Percentiles rank a stretch among this genome's conserved stretches.
Conservation (phyloP, 1,140 invertebrate genomes). For the Mamestra configurata region DNA sequence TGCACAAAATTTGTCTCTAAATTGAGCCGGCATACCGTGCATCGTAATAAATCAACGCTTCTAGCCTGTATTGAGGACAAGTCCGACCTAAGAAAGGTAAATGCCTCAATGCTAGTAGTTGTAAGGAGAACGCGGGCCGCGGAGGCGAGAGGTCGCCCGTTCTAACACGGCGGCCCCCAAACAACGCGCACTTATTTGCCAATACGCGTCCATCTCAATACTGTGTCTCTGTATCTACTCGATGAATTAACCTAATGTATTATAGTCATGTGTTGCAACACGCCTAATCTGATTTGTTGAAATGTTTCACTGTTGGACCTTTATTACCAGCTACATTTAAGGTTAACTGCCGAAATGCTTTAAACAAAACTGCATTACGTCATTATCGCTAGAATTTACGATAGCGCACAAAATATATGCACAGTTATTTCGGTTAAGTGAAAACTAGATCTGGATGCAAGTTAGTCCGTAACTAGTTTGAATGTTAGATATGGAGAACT, state of each 20-base stretch:
- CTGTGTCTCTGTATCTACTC: conserved; percentile 44
- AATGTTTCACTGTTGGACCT: conserved; percentile 22
- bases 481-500: conserved; percentile 23
- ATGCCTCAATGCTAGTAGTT: conserved; percentile 81
- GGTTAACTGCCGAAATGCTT: conserved; percentile 16
- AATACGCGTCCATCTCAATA: conserved; percentile 66
- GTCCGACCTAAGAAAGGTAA: conserved; percentile 85
- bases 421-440: conserved; percentile 32
- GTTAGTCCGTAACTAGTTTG: conserved; percentile 17
- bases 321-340: conserved; percentile 31
- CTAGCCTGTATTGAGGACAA: conserved; percentile 84
- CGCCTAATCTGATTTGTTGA: conserved; percentile 39
- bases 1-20: conserved; percentile 83
- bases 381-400: conserved; percentile 36
- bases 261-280: conserved; percentile 37
- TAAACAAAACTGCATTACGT: conserved; percentile 42
- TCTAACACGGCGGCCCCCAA: conserved; percentile 78
- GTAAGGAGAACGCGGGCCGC: conserved; percentile 65
- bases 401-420: conserved; percentile 26
- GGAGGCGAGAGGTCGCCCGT: conserved; percentile 81
- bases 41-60: conserved; percentile 84
- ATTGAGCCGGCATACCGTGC: conserved; percentile 78
- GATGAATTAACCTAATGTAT: conserved; percentile 45
- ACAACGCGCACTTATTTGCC: conserved; percentile 78
- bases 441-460: conserved; percentile 19